phyloP scores from a whole-genome alignment of 2,888 invertebrate genomes.

The Candidula unifasciata region DNA sequence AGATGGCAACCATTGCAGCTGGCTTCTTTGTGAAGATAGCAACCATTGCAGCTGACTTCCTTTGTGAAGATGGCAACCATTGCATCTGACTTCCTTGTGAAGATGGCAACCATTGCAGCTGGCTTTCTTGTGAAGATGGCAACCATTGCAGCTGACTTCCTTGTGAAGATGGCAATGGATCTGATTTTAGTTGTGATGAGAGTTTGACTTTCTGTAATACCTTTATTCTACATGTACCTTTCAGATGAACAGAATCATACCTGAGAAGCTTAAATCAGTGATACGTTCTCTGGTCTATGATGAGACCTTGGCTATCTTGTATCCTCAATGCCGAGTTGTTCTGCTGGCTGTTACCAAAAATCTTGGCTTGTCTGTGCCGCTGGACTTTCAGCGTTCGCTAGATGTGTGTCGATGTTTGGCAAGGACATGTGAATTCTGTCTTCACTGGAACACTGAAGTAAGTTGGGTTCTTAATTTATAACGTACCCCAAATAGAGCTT shows the following conservation, averaged over 20 bases:
- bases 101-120: too few relatives aligned
- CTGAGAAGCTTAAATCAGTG: constrained; percentile 64
- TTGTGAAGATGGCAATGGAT: too few relatives aligned
- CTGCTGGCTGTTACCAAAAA: constrained; percentile 65
- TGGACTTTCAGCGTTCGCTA: constrained; percentile 62
- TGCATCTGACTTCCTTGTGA: too few relatives aligned
- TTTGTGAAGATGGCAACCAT: too few relatives aligned
- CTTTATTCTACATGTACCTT: background rate
- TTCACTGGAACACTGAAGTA: constrained; percentile 56
- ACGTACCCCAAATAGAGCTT: too few relatives aligned
- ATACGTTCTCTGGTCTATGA: constrained; percentile 68
- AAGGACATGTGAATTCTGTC: constrained; percentile 71
- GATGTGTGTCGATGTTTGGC: constrained; percentile 69
- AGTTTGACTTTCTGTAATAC: background rate
- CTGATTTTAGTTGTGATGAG: background rate
- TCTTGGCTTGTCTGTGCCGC: constrained; percentile 63
- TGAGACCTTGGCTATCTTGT: constrained; percentile 66
- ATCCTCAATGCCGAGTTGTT: constrained; percentile 64
- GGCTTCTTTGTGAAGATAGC: too few relatives aligned
- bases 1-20: too few relatives aligned
- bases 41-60: too few relatives aligned
- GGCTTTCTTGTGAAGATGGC: too few relatives aligned
- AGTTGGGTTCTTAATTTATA: too few relatives aligned
- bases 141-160: too few relatives aligned
- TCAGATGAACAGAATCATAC: constrained; percentile 58